phyloP scores from a whole-genome alignment of 1,140 invertebrate species.

The Triops longicaudatus region DNA sequence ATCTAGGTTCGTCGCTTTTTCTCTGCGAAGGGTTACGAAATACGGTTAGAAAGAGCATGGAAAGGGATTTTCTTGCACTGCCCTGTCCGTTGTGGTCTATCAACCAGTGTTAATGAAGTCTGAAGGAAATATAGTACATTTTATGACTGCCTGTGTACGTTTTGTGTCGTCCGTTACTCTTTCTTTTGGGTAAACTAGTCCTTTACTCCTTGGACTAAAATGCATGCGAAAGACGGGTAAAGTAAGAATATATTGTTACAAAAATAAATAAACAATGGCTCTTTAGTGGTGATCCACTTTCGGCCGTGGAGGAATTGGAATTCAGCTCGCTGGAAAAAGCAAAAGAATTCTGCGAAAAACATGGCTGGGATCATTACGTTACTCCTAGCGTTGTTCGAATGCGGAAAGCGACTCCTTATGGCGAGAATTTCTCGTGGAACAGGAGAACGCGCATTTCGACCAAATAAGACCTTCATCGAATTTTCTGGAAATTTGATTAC shows the following conservation, averaged over 20 bases:
- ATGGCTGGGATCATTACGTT: conserved; percentile 46
- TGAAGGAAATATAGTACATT: conserved; percentile 3
- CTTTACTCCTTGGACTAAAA: not conserved
- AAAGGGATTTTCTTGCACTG: not conserved
- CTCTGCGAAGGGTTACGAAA: not conserved
- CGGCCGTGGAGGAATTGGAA: not conserved
- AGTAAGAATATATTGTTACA: not conserved
- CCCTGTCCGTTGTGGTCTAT: not conserved
- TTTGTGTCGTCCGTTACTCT: not conserved
- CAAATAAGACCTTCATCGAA: conserved; percentile 71
- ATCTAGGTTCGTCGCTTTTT: conserved; percentile 36
- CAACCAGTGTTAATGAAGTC: not conserved
- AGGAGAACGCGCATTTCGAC: conserved; percentile 86
- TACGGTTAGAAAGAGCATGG: not conserved
- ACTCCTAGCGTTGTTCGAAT: conserved; percentile 42
- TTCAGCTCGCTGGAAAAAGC: conserved; percentile 17
- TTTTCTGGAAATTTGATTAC: no score
- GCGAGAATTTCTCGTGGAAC: conserved; percentile 83
- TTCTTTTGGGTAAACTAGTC: not conserved
- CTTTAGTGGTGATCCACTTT: conserved; percentile 17
- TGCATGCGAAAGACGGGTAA: not conserved
- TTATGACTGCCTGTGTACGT: not conserved
- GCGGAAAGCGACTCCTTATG: conserved; percentile 48
- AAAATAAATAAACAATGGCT: not conserved
- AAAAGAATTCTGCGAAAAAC: conserved; percentile 18